Evolutionary conservation across 2,113 vertebrate species (phyloP), one percentile per base, ranked within the genome.

Genomic region (Sorex araneus): DNA sequence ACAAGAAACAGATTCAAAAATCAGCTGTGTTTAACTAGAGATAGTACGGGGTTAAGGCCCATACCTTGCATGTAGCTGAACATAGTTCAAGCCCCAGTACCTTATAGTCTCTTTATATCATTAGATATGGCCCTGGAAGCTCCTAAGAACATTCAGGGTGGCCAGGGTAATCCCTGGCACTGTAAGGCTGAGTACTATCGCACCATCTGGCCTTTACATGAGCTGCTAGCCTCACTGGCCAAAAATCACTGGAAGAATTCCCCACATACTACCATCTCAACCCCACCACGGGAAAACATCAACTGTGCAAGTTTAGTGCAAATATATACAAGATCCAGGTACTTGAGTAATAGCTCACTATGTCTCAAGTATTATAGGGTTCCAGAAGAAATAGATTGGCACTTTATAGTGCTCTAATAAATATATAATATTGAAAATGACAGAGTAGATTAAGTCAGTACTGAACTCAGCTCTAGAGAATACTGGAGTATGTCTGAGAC

Each of bases 291-390:
- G 57, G 57, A 60, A 8, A 60, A 60, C 40, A 34, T 36, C 69
- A 71, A 71, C 19, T 23, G 12, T 74, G 8, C 34, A 87, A 78
- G 34, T 89, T 87, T 77, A 57, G 27, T 79, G 4, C 21, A 88
- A 75, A 12, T 83, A 66, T 36, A 16, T 83, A n/a, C 78, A 45
- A 92, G 69, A 84, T 40, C 47, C 87, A 5, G 47, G 30, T 60
- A 36, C 69, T 95, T 86, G 80, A 91, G 76, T 83, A 92, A 79
- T 84, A 91, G 63, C 13, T 60, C 12, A 84, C 0, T 77, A 75
- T n/a, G 43, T 85, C 11, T 83, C 60, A 91, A 92, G 8, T 70
- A 12, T 93, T 34, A 63, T 67, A 57, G 28, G 50, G 86, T 57
- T 34, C 34, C 8, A 84, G 40, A 91, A 84, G 43, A 94, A 95